Evolutionary conservation across 1,140 invertebrate genomes (phyloP).

Genomic region (Rhopalosiphum padi): DNA sequence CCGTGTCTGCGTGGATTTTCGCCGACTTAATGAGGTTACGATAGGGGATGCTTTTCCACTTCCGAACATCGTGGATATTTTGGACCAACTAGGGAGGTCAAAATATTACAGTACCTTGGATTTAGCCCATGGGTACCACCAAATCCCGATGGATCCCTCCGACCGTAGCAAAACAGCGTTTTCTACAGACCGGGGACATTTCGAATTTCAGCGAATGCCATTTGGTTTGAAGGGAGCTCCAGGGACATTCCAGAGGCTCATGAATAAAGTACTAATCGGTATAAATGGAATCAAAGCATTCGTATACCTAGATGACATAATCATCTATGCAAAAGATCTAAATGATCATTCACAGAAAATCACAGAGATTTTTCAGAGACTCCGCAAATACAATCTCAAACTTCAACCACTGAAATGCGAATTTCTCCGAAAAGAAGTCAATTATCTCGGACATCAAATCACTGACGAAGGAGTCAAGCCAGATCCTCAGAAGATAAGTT

Average conservation of each 20-base stretch:
- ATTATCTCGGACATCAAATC: conserved; percentile 36
- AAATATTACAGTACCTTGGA: conserved; percentile 60
- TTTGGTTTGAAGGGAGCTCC: background rate
- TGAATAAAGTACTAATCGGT: background rate
- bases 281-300: background rate
- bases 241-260: background rate
- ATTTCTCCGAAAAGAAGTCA: background rate
- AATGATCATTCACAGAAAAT: background rate
- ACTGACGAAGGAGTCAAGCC: background rate
- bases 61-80: conserved; percentile 63
- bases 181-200: background rate
- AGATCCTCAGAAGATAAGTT: background rate
- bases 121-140: background rate
- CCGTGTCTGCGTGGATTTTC: conserved; percentile 62
- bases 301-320: conserved; percentile 12
- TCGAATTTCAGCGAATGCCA: background rate
- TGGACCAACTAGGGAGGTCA: conserved; percentile 65
- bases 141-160: background rate
- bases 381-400: background rate
- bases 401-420: conserved; percentile 43
- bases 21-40: conserved; percentile 63
- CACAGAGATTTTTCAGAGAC: background rate
- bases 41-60: background rate
- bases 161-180: background rate
- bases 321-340: background rate